Evolutionary conservation across 2,888 invertebrate species (phyloP).

Genomic region (Sarcophaga rosellei): DNA sequence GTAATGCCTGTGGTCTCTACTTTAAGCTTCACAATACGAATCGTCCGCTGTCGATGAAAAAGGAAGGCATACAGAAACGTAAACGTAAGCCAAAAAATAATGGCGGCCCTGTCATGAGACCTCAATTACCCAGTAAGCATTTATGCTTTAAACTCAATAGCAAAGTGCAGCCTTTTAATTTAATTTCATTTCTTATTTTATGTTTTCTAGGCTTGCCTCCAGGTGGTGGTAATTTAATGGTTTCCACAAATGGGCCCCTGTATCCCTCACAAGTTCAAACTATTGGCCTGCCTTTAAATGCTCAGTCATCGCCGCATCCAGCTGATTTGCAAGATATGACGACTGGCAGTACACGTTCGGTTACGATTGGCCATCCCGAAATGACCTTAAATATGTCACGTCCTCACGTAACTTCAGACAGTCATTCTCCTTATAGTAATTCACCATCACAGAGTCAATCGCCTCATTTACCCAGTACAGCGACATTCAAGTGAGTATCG

Average conservation of each 20-base stretch:
- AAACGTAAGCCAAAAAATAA: conserved; percentile 93
- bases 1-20: conserved; percentile 89
- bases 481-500: conserved; percentile 79
- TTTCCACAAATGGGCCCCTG: conserved; percentile 73
- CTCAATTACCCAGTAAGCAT: conserved; percentile 77
- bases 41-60: conserved; percentile 98
- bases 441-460: conserved; percentile 80
- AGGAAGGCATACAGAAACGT: conserved; percentile 98
- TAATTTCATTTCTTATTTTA: conserved; percentile 34
- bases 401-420: conserved; percentile 77
- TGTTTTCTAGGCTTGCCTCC: conserved; percentile 73
- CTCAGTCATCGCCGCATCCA: conserved; percentile 61
- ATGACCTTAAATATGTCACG: conserved; percentile 76
- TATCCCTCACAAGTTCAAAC: conserved; percentile 79
- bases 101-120: conserved; percentile 74
- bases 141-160: background rate
- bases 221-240: conserved; percentile 71
- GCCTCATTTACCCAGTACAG: conserved; percentile 82
- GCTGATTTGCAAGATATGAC: conserved; percentile 79
- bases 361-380: conserved; percentile 69
- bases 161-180: background rate
- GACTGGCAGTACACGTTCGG: conserved; percentile 62
- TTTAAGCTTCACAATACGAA: conserved; percentile 83
- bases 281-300: conserved; percentile 70
- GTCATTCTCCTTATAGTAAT: conserved; percentile 77